phyloP scores from a whole-genome alignment of 2,888 invertebrate species.

The Adelphocoris suturalis region DNA sequence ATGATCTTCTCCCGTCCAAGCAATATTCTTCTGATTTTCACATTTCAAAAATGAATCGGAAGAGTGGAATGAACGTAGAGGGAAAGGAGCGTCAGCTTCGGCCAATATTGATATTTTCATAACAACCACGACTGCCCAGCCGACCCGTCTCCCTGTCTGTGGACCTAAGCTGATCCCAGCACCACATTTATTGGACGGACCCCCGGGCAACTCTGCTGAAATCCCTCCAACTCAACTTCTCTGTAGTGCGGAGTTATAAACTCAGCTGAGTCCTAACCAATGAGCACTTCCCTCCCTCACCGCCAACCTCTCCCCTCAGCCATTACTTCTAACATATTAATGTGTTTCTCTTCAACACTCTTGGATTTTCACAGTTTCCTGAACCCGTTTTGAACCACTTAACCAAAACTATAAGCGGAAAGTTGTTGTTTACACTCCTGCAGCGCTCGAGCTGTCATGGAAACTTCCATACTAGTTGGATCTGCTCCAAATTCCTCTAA shows the following conservation, averaged over 20 bases:
- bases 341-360: not conserved
- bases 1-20: too few species aligned
- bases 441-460: too few species aligned
- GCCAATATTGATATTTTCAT: constrained; percentile 60
- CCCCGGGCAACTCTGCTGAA: not conserved
- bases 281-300: too few species aligned
- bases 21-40: too few species aligned
- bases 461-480: too few species aligned
- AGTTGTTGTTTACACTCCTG: not conserved
- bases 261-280: not conserved
- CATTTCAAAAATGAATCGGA: not conserved
- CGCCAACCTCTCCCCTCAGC: not conserved
- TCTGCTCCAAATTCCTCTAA: too few species aligned
- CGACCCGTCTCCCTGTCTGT: not conserved
- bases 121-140: constrained; percentile 2
- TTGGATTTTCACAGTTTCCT: not conserved
- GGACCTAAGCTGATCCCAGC: not conserved
- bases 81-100: constrained; percentile 29
- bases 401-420: not conserved
- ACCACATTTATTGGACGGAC: not conserved
- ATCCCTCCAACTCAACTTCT: not conserved
- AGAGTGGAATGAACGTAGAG: not conserved
- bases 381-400: not conserved
- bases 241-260: not conserved
- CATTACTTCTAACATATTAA: not conserved